These are phyloP conservation scores for Drosophila rubida DNA, from an alignment of 2,888 invertebrate species.

Conservation along the genomic window DNA sequence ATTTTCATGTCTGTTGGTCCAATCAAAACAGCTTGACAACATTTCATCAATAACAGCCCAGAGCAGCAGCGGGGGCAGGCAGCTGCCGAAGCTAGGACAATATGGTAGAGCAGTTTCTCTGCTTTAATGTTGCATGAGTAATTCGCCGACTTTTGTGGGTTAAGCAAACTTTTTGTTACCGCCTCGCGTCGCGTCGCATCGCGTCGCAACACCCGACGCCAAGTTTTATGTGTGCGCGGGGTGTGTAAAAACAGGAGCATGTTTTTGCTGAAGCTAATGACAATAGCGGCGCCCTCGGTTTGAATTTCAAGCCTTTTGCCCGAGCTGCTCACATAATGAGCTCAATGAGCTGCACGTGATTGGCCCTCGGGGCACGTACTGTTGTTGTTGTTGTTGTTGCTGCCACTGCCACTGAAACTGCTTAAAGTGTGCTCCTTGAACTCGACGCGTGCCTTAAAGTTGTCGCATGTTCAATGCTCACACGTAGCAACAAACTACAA, in stretches of 20 bases:
- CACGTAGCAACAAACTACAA: neutral
- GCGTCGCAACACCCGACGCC: constrained; percentile 5
- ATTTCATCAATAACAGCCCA: constrained; percentile 74
- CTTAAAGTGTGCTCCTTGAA: constrained; percentile 36
- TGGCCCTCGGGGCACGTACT: constrained; percentile 64
- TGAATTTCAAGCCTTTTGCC: constrained; percentile 56
- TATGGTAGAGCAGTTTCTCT: neutral
- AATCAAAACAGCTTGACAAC: constrained; percentile 66
- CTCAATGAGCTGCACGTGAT: constrained; percentile 73
- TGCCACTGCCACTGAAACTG: constrained; percentile 6
- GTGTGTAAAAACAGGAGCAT: constrained; percentile 17
- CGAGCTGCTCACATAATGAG: constrained; percentile 62
- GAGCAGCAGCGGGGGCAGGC: neutral
- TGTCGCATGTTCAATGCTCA: neutral
- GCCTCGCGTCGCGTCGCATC: constrained; percentile 1
- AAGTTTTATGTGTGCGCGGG: constrained; percentile 2
- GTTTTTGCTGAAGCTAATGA: constrained; percentile 45
- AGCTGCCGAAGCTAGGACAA: neutral
- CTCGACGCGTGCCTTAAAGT: constrained; percentile 36
- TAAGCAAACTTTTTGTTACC: constrained; percentile 38
- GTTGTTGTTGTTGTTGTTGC: constrained; percentile 49
- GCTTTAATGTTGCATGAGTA: constrained; percentile 42
- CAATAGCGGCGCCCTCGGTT: constrained; percentile 41
- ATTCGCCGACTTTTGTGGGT: constrained; percentile 42
- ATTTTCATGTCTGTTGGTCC: constrained; percentile 15